Base-by-base conservation (phyloP, 2,888 invertebrate species). In the Drosophila quinaria region DNA sequence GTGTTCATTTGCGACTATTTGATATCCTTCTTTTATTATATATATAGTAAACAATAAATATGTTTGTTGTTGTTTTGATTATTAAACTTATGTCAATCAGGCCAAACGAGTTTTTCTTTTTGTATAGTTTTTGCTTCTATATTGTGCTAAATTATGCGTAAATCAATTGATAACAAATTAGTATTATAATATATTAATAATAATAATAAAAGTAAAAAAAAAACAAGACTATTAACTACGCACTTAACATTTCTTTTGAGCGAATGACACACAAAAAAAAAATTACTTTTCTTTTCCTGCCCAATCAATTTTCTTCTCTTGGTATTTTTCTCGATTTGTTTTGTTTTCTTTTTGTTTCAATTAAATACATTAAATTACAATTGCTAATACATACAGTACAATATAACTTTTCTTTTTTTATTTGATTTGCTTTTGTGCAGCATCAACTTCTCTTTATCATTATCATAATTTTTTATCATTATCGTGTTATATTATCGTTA, bases 301-400 rank as follows among this genome's bases (percentile, higher is more conserved):
- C 37, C 58, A 54, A 62, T 56, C 56, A 46, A 56, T 52, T 71
- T 67, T 44, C 31, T 51, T 58, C 59, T 67, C 55, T 66, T 52
- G 11, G 17, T 46, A 44, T 33, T 22, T 63, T 42, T 51, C 56
- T 66, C 44, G 55, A 35, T 68, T 64, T 51, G 39, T 66, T 68
- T 64, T 51, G 42, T 66, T 59, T 56, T 22, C 46, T 50, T 67
- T 59, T 46, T 15, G 50, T 55, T 71, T 67, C 73, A 85, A 80
- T 85, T 86, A 80, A 83, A 86, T 83, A 83, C 81, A 83, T 86
- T 86, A 82, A 86, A 83, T 84, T 84, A 84, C 83, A 87, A 87
- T 84, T 84, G 84, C 84, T 84, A 87, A 84, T 84, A 87, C 84
- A 81, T 83, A 85, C 82, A 77, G 74, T 74, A 70, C 65, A 71